These are phyloP conservation scores for Triops longicaudatus DNA, from an alignment of 1,140 invertebrate genomes.

Conservation along the genomic window DNA sequence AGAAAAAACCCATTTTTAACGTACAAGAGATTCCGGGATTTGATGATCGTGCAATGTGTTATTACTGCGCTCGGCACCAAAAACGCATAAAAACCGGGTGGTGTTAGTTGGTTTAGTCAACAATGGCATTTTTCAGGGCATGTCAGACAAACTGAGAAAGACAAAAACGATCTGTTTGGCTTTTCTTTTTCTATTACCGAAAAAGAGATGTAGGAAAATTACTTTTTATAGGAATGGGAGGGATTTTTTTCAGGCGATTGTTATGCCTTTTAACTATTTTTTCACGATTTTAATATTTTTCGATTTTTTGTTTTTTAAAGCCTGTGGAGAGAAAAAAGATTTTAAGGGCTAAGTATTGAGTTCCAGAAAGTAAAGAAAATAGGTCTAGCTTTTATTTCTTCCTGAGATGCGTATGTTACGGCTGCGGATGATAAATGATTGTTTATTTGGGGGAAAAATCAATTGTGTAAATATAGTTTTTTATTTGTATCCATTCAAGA, in stretches of 20 bases:
- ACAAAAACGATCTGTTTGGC: background rate
- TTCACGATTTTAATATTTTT: too few species aligned
- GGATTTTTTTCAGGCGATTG: too few species aligned
- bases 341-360: too few species aligned
- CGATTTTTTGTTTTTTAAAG: too few species aligned
- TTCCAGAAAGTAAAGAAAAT: too few species aligned
- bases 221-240: background rate
- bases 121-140: background rate
- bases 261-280: too few species aligned
- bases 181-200: background rate
- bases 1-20: background rate
- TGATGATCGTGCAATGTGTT: background rate
- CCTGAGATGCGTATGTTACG: background rate
- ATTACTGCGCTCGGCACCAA: background rate
- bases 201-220: background rate
- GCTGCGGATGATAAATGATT: background rate
- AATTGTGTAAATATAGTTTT: slow-evolving; percentile 5
- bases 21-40: background rate
- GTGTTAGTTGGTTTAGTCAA: slow-evolving; percentile 1
- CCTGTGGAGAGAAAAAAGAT: too few species aligned
- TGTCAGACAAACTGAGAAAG: background rate
- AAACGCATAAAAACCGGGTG: background rate
- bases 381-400: background rate
- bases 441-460: background rate
- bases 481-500: background rate